Conservation (phyloP, 2,797 vertebrate species). For the Rachycentron canadum region DNA sequence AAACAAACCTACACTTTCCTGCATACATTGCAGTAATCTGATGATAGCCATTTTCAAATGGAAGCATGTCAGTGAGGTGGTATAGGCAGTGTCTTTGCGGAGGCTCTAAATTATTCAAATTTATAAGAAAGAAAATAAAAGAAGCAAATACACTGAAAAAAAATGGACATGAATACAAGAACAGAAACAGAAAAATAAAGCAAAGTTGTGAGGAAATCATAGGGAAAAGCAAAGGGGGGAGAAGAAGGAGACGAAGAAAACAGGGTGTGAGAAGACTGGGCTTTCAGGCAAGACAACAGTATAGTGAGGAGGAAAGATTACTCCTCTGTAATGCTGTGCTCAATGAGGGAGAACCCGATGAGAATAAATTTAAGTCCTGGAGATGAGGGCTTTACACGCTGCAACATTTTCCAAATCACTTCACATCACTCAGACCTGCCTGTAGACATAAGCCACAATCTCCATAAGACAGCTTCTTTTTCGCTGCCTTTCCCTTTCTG, state of each 20-base stretch:
- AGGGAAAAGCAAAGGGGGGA: not conserved
- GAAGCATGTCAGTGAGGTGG: no score
- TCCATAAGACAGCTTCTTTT: constrained; percentile 18
- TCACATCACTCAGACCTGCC: constrained; percentile 60
- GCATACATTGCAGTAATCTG: not conserved
- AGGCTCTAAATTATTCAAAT: no score
- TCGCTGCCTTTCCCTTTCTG: not conserved
- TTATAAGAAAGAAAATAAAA: no score
- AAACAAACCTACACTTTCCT: no score
- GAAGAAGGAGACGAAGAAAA: not conserved
- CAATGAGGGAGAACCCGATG: constrained; percentile 62
- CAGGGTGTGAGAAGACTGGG: constrained; percentile 8
- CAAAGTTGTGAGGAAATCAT: not conserved
- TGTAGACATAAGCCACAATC: constrained; percentile 35
- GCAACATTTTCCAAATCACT: constrained; percentile 67
- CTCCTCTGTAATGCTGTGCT: constrained; percentile 59
- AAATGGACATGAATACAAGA: not conserved
- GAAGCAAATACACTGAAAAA: no score
- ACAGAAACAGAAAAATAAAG: not conserved
- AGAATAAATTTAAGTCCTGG: constrained; percentile 61
- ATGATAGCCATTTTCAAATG: no score
- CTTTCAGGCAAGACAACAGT: constrained; percentile 21
- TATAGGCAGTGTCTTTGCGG: no score
- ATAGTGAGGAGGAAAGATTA: constrained; percentile 41
- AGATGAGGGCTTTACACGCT: constrained; percentile 60